Evolutionary conservation across 2,797 vertebrate species (phyloP), one percentile per base, ranked within the genome.

Genomic region (Setipinna tenuifilis): DNA sequence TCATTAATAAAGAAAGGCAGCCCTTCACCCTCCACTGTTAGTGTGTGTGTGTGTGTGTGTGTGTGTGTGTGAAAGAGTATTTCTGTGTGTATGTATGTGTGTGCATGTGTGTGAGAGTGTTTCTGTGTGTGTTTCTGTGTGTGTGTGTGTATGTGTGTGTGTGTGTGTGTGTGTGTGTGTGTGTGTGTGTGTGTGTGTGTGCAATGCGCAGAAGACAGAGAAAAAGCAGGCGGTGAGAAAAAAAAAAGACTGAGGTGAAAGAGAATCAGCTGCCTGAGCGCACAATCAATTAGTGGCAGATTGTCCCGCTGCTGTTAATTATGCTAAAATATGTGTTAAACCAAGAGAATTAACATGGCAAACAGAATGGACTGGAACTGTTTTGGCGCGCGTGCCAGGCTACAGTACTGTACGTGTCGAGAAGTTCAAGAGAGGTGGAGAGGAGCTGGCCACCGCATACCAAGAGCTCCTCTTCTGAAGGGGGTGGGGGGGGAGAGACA

Each of bases 281-380:
- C 86, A 86, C 87, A 89, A 90, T 89, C 89, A 91, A 91, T 91
- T 88, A 90, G 87, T 84, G 78, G 90, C 91, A 91, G 89, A 90
- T 90, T 91, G 87, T 88, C 89, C 89, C 85, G 85, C 88, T 89
- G 85, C 90, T 85, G 85, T 88, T 90, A 91, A 91, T 91, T 89
- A 89, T 91, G 90, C 86, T 88, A 89, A 91, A 89, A 91, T 91
- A 91, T 90, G 88, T 90, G 88, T 90, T 91, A 91, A 91, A 90
- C 81, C 46, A 87, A 87, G 85, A 84, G 87, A 89, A 88, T 89
- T 86, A 91, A 89, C 85, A 88, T 88, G 85, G 89, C 88, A 88
- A 86, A 84, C 87, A 88, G 87, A 89, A 87, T 88, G 87, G 65
- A 84, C 83, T 89, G 88, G 84, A 89, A 89, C 86, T 83, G 86